Evolutionary conservation across 2,113 vertebrate genomes (phyloP).

Genomic region (Raja brachyura): DNA sequence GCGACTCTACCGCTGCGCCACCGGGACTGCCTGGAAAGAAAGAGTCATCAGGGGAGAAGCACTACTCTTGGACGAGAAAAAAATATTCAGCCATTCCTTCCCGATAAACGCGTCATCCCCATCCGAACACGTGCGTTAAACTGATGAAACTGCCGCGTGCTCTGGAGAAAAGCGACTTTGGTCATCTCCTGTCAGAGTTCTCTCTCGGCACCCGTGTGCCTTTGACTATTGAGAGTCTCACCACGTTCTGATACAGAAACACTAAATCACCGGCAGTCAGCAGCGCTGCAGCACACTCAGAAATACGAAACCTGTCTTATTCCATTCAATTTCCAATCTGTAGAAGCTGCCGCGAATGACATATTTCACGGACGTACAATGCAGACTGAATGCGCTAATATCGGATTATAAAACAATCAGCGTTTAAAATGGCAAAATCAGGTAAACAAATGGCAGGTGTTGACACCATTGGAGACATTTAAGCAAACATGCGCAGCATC

Average conservation of each 20-base stretch:
- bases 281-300: background rate
- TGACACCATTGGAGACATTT: background rate
- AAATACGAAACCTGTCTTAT: background rate
- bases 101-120: background rate
- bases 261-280: background rate
- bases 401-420: background rate
- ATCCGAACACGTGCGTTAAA: background rate
- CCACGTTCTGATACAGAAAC: background rate
- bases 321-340: background rate
- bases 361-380: background rate
- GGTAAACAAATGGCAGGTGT: background rate
- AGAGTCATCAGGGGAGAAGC: background rate
- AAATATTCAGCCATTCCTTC: background rate
- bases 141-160: background rate
- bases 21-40: too few species aligned
- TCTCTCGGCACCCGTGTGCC: background rate
- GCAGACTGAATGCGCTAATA: background rate
- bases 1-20: too few species aligned
- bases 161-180: background rate
- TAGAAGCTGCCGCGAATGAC: too few species aligned
- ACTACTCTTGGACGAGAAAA: background rate
- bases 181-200: background rate
- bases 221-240: slow-evolving; percentile 24
- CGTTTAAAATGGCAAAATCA: background rate
- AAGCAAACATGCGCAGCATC: background rate